These are phyloP conservation scores for Montipora capitata DNA, from an alignment of 92 coral and sea anemone genomes.

Conservation along the genomic window DNA sequence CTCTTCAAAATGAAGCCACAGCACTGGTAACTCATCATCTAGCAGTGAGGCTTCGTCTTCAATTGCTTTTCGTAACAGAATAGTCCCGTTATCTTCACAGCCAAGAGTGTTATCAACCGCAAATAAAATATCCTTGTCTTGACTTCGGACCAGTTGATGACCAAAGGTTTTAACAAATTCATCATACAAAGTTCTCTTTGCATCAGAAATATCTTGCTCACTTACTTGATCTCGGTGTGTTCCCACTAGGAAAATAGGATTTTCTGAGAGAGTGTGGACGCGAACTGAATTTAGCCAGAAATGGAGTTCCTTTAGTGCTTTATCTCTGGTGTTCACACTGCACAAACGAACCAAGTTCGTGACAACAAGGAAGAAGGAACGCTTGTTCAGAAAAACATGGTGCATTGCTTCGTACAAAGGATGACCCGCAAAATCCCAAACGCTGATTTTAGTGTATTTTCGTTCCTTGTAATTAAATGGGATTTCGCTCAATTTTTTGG, in stretches of 20 bases:
- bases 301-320: background rate
- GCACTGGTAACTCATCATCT: constrained; percentile 65
- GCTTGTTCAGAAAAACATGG: constrained; percentile 79
- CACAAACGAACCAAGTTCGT: constrained; percentile 56
- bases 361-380: constrained; percentile 73
- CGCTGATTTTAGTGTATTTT: constrained; percentile 57
- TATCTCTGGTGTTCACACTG: background rate
- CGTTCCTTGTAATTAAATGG: constrained; percentile 1
- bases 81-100: constrained; percentile 49
- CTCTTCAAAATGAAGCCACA: constrained; percentile 86
- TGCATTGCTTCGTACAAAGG: constrained; percentile 84
- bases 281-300: constrained; percentile 87
- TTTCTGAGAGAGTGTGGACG: constrained; percentile 75
- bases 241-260: constrained; percentile 82
- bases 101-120: constrained; percentile 74
- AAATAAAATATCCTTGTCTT: constrained; percentile 53
- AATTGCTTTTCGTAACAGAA: constrained; percentile 46
- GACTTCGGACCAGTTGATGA: constrained; percentile 71
- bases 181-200: constrained; percentile 23
- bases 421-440: constrained; percentile 91
- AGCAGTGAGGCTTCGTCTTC: constrained; percentile 55
- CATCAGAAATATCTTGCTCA: constrained; percentile 21
- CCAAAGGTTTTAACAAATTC: constrained; percentile 60
- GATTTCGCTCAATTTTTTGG: constrained; percentile 41
- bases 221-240: constrained; percentile 62